phyloP scores from a whole-genome alignment of 1,140 invertebrate genomes.

The Brachionus koreanus region DNA sequence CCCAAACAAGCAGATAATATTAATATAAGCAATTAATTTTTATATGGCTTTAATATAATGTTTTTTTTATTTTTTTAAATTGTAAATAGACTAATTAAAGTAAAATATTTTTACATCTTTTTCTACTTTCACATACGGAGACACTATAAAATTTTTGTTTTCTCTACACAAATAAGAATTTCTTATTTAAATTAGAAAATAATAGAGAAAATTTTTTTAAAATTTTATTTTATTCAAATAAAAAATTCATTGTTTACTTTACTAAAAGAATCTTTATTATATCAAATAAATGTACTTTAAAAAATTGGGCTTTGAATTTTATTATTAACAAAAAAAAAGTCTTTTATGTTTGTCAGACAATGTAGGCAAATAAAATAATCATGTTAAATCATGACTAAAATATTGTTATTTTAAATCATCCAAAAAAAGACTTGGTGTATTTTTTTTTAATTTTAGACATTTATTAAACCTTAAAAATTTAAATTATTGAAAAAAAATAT shows the following conservation, averaged over 20 bases:
- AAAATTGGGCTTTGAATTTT: too few species aligned
- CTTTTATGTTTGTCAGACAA: not conserved
- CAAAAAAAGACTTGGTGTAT: not conserved
- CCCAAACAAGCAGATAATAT: not conserved
- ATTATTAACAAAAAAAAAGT: not conserved
- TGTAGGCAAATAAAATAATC: slow-evolving; percentile 5
- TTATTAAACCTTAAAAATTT: not conserved
- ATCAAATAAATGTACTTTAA: not conserved
- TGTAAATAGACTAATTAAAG: not conserved
- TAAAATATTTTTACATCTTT: not conserved
- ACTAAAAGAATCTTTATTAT: not conserved
- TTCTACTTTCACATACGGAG: not conserved
- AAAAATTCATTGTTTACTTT: not conserved
- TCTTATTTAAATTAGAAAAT: not conserved
- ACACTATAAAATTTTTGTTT: not conserved
- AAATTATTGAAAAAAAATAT: too few species aligned
- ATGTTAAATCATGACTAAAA: not conserved
- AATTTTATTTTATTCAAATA: not conserved
- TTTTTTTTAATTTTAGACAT: not conserved
- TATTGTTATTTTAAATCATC: not conserved
- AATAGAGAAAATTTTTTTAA: not conserved
- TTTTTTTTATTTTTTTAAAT: not conserved
- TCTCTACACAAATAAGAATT: not conserved
- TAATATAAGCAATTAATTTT: not conserved
- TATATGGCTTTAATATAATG: not conserved